Evolutionary conservation across 2,797 vertebrate genomes (phyloP).

Genomic region (Pempheris klunzingeri): DNA sequence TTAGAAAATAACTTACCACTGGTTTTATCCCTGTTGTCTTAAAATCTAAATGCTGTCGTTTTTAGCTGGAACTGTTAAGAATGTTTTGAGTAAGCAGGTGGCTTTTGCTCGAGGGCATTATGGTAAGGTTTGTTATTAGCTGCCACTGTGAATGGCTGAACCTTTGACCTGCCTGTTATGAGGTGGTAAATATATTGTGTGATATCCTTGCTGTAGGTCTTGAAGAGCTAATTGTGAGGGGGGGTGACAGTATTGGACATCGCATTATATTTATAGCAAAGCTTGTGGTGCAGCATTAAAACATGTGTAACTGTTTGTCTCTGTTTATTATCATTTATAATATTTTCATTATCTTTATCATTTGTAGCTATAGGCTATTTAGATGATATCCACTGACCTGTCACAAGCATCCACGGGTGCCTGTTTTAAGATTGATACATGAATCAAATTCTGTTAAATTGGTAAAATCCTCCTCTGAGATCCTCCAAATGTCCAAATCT

Average conservation of each 20-base stretch:
- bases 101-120: constrained; percentile 31
- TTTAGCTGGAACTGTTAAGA: constrained; percentile 8
- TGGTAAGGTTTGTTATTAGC: constrained; percentile 42
- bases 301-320: not conserved
- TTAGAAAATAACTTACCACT: not conserved
- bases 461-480: not conserved
- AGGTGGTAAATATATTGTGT: constrained; percentile 7
- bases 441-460: not conserved
- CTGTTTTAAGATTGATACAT: not conserved
- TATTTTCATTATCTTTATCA: too few relatives aligned
- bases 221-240: constrained; percentile 5
- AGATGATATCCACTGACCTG: not conserved
- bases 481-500: too few relatives aligned
- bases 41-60: not conserved
- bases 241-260: not conserved
- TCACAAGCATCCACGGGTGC: too few relatives aligned
- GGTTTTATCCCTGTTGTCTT: not conserved
- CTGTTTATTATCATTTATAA: constrained; percentile 5
- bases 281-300: not conserved
- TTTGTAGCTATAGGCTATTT: not conserved
- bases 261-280: constrained; percentile 9
- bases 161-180: constrained; percentile 55
- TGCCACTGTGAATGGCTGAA: constrained; percentile 33
- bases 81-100: constrained; percentile 30
- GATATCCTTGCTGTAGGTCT: not conserved